These are phyloP conservation scores for Sarcoramphus papa DNA, from an alignment of 2,797 vertebrate genomes.

Conservation along the genomic window DNA sequence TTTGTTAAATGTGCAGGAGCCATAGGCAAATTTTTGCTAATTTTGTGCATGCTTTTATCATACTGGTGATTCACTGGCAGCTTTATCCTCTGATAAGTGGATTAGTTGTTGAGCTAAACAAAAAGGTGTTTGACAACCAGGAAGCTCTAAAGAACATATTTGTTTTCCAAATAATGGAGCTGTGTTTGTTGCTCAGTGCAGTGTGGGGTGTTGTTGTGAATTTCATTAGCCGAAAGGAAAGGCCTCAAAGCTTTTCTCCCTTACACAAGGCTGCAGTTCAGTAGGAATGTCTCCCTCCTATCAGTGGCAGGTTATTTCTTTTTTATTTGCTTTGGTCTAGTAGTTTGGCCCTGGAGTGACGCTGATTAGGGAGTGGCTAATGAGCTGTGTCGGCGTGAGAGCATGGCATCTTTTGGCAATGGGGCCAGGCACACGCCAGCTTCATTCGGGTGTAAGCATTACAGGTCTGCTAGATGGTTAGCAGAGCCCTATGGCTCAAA, in stretches of 20 bases:
- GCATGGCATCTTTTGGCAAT: background rate
- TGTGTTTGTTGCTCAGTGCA: constrained; percentile 45
- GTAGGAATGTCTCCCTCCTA: background rate
- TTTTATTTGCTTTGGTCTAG: background rate
- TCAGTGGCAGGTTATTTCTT: background rate
- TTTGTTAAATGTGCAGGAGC: constrained; percentile 70
- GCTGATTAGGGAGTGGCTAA: background rate
- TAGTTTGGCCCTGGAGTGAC: background rate
- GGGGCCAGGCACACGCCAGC: background rate
- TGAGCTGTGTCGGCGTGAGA: background rate
- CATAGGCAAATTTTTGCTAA: constrained; percentile 75
- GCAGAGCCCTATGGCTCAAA: background rate
- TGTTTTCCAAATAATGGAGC: constrained; percentile 77
- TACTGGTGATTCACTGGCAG: constrained; percentile 69
- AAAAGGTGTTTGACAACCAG: constrained; percentile 73
- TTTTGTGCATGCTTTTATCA: constrained; percentile 79
- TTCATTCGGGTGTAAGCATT: background rate
- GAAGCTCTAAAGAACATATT: constrained; percentile 76
- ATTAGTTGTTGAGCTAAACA: constrained; percentile 81
- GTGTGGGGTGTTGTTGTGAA: background rate
- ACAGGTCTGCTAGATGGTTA: background rate
- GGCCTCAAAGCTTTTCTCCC: background rate
- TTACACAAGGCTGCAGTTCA: background rate
- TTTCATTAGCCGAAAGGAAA: background rate
- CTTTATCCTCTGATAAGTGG: constrained; percentile 81